Percentiles rank a stretch among this genome's conserved stretches.
These are phyloP conservation scores for Meloe dianella DNA, from an alignment of 2,888 invertebrate species.

Conservation along the genomic window DNA sequence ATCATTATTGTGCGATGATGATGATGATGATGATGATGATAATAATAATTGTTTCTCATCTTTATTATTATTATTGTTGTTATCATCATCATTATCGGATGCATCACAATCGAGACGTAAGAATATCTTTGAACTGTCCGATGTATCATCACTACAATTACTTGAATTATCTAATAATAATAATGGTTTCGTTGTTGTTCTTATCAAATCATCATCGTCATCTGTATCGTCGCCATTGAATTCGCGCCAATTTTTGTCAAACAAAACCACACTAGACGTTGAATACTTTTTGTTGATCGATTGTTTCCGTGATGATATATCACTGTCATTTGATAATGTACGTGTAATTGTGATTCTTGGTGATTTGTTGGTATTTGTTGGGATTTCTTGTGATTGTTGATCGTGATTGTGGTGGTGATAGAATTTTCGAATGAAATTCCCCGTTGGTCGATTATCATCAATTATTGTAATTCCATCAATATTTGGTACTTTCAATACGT, in stretches of 20 bases:
- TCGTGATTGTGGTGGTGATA: constrained; percentile 55
- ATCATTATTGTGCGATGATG: neutral
- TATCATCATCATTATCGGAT: constrained; percentile 41
- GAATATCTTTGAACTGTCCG: constrained; percentile 56
- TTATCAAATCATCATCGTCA: constrained; percentile 42
- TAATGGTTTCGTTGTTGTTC: constrained; percentile 48
- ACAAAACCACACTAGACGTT: constrained; percentile 56
- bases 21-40: neutral
- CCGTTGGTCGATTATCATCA: constrained; percentile 53
- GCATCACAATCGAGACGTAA: constrained; percentile 54
- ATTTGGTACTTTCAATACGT: constrained; percentile 70
- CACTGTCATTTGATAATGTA: constrained; percentile 76
- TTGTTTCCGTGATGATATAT: constrained; percentile 56
- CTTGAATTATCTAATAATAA: constrained; percentile 48
- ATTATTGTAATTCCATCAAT: constrained; percentile 51
- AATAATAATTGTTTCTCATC: constrained; percentile 20
- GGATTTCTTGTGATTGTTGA: constrained; percentile 49
- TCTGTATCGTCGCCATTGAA: constrained; percentile 46
- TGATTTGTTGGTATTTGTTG: constrained; percentile 57
- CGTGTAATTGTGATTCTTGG: constrained; percentile 76
- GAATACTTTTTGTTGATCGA: constrained; percentile 54
- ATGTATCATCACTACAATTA: constrained; percentile 58
- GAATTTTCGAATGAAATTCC: constrained; percentile 67
- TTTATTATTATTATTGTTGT: constrained; percentile 49
- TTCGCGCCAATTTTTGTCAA: constrained; percentile 58